Percentiles rank a stretch among this genome's conserved stretches.
Conservation (phyloP, 1,140 invertebrate species). For the Bradysia coprophila region DNA sequence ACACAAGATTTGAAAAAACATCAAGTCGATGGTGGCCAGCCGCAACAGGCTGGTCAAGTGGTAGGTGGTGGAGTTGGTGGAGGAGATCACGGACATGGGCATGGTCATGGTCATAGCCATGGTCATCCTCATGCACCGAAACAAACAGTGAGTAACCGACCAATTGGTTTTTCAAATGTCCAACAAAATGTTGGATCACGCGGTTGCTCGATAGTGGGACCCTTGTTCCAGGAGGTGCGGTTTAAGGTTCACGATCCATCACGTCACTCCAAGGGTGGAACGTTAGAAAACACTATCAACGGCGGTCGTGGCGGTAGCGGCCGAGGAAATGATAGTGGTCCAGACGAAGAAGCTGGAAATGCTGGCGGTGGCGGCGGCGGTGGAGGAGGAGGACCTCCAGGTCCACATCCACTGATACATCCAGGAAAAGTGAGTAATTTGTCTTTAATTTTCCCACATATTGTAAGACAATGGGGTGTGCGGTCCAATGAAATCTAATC, state of each 20-base stretch:
- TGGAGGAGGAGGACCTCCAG: conserved; percentile 43
- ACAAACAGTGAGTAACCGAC: conserved; percentile 26
- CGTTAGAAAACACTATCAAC: conserved; percentile 77
- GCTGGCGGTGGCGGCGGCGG: conserved; percentile 24
- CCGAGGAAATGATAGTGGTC: conserved; percentile 32
- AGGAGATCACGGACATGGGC: conserved; percentile 27
- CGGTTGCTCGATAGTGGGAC: conserved; percentile 48
- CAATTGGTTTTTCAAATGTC: conserved; percentile 25
- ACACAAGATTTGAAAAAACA: conserved; percentile 78
- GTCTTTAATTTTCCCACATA: neutral
- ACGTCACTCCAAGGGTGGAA: conserved; percentile 76
- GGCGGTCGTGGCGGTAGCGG: conserved; percentile 43
- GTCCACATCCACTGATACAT: conserved; percentile 55
- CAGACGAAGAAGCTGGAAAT: conserved; percentile 13
- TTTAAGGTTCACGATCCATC: conserved; percentile 88
- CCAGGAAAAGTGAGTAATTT: conserved; percentile 42
- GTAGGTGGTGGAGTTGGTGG: conserved; percentile 21
- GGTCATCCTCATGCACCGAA: conserved; percentile 25
- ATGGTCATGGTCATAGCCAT: conserved; percentile 25
- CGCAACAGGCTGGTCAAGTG: too few species aligned
- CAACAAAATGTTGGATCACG: conserved; percentile 25
- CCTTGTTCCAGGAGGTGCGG: conserved; percentile 78
- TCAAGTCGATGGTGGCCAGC: conserved; percentile 42
- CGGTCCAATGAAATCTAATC: too few species aligned
- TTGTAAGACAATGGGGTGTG: too few species aligned